Conservation (phyloP, 1,140 invertebrate genomes). For the Lucilia sericata region DNA sequence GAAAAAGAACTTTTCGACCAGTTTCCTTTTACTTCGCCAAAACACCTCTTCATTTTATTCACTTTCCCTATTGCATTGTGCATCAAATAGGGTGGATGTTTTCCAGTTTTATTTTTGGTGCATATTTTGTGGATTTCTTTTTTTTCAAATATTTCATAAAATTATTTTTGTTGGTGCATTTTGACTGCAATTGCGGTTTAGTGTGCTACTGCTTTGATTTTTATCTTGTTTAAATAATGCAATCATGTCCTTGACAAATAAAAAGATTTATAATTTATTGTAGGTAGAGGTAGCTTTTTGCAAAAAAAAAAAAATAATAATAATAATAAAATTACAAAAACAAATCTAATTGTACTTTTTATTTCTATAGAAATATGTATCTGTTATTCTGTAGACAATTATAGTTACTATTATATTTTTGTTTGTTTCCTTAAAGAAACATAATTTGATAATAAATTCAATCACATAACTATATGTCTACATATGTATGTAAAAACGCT, state of each 20-base stretch:
- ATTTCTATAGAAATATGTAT: too few species aligned
- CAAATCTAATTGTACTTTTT: too few species aligned
- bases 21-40: background rate
- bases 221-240: background rate
- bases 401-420: too few species aligned
- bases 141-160: background rate
- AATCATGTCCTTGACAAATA: constrained; percentile 22
- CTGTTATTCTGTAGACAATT: too few species aligned
- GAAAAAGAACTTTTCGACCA: background rate
- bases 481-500: too few species aligned
- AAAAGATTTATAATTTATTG: background rate
- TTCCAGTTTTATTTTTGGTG: constrained; percentile 31
- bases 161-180: background rate
- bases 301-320: background rate
- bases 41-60: background rate
- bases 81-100: constrained; percentile 29
- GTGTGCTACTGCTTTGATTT: constrained; percentile 13
- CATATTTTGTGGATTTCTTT: constrained; percentile 7
- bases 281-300: background rate
- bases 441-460: too few species aligned
- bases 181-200: constrained; percentile 24
- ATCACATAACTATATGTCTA: too few species aligned
- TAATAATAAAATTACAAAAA: too few species aligned
- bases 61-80: background rate
- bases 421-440: too few species aligned